Base-by-base conservation (phyloP, 2,113 vertebrate species). In the Oncorhynchus mykiss region DNA sequence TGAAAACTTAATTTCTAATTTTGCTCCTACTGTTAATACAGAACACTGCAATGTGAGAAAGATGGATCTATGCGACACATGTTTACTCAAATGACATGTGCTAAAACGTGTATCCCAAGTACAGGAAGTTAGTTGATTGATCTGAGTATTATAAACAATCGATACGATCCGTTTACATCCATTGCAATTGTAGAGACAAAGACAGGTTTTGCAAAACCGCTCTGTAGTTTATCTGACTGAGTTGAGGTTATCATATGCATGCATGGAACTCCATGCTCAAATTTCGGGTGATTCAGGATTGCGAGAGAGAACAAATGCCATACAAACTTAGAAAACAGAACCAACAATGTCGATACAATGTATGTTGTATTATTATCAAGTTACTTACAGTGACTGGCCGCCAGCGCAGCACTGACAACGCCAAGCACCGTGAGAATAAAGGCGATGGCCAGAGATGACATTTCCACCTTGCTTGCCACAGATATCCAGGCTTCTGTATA, bases 301-400 rank as follows among this genome's bases (percentile, higher is more conserved):
- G 2, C 3, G 49, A 14, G 51, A 18, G 1, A 62, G 2, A 62
- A 62, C 8, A 68, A 39, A 3, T 39, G 29, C 5, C 18, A 68
- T 29, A 62, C 6, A n/a, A 62, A 62, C 2, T n/a, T 62, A 62
- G 29, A 68, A 67, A 20, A 18, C 66, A 66, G 4, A 24, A 66
- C 5, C 31, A 34, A 39, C 6, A 9, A 39, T 34, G 16, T 68
- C 7, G 1, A 20, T 34, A 20, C 18, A 31, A 45, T 31, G 29
- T 68, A 34, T 14, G 12, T 20, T 39, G 8, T 9, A 12, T 5
- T 65, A 25, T 20, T n/a, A 18, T 31, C 31, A 34, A 70, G 68
- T 65, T 78, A 87, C 86, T 87, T 76, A 87, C 84, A 81, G 64
- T 85, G 79, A 77, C 62, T 71, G 54, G 76, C 86, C 60, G 80